Evolutionary conservation across 2,113 vertebrate species (phyloP), one percentile per base, ranked within the genome.

Genomic region (Albula goreensis): DNA sequence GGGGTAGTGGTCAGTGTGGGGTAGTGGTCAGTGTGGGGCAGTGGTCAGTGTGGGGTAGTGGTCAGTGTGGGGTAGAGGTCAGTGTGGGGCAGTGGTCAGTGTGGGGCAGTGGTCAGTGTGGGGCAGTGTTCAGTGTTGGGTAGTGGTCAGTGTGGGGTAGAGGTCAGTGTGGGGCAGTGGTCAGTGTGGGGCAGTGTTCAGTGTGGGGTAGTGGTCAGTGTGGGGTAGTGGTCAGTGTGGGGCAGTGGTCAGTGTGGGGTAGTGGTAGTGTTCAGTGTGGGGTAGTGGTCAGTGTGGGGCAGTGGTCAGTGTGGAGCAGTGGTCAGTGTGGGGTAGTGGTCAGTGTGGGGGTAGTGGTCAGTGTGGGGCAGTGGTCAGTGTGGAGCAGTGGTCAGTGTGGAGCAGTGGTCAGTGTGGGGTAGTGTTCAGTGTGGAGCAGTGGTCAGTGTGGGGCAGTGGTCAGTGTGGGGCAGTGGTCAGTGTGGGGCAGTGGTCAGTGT

Each of bases 101-200:
- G n/a, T n/a, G n/a, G n/a, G 60, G 60, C 10, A 63, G 60, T n/a
- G n/a, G n/a, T n/a, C 60, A 63, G 60, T 12, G 91, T 86, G 85
- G 60, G 17, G 60, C 52, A 56, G 52, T 56, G 52, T 5, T 53
- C 53, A 56, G 53, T 11, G 11, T 5, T 56, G 53, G 5, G 53
- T 5, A 56, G 53, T 11, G 11, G 53, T 11, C n/a, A n/a, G 60
- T 6, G 11, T 15, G 17, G 60, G 17, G 60, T 15, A 63, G 60
- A 9, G 17, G 60, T 56, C 6, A 1, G 5, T 3, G 13, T 6
- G 4, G 60, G 17, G 60, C 2, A 63, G 60, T 4, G 4, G 60
- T 63, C 60, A 63, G 60, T 4, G 60, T 15, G 15, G 66, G n/a
- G n/a, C n/a, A 74, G 66, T 25, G n/a, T 74, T 5, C 5, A 74